Conservation (phyloP, 2,888 invertebrate species). For the Stictocephala bisonia region DNA sequence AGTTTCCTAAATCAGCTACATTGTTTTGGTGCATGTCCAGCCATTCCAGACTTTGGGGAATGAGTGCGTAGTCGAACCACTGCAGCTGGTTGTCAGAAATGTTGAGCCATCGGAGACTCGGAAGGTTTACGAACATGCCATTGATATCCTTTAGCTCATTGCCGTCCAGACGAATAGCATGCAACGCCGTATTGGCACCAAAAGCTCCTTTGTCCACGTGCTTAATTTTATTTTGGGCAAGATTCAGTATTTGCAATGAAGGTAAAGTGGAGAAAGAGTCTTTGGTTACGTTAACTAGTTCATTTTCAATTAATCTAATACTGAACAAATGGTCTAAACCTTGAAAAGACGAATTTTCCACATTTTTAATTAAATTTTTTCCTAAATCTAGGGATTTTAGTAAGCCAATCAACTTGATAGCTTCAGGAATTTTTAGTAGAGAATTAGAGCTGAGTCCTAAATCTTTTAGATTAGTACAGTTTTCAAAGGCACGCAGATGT, state of each 20-base stretch:
- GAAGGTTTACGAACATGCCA: slow-evolving; percentile 88
- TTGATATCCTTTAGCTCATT: slow-evolving; percentile 91
- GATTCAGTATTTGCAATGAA: slow-evolving; percentile 85
- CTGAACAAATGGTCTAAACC: slow-evolving; percentile 89
- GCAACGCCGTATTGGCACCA: slow-evolving; percentile 81
- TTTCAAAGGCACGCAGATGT: slow-evolving; percentile 84
- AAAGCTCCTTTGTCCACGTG: slow-evolving; percentile 87
- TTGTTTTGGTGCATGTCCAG: slow-evolving; percentile 91
- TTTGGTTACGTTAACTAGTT: slow-evolving; percentile 83
- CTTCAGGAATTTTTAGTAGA: slow-evolving; percentile 82
- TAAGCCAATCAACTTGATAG: slow-evolving; percentile 82
- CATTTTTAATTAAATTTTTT: slow-evolving; percentile 87
- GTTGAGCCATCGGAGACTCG: slow-evolving; percentile 87
- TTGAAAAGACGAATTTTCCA: slow-evolving; percentile 86
- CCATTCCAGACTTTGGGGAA: slow-evolving; percentile 90
- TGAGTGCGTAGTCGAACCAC: slow-evolving; percentile 94
- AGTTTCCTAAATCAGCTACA: slow-evolving; percentile 88
- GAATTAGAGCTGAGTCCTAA: slow-evolving; percentile 90
- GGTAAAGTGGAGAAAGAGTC: slow-evolving; percentile 90
- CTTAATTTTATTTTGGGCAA: slow-evolving; percentile 90
- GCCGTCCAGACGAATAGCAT: slow-evolving; percentile 88
- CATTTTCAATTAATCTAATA: slow-evolving; percentile 89
- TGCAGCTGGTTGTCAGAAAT: slow-evolving; percentile 91
- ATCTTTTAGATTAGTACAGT: slow-evolving; percentile 89
- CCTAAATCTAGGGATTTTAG: slow-evolving; percentile 91